These are phyloP conservation scores for Dendroctonus valens DNA, from an alignment of 1,140 invertebrate species.

Conservation along the genomic window DNA sequence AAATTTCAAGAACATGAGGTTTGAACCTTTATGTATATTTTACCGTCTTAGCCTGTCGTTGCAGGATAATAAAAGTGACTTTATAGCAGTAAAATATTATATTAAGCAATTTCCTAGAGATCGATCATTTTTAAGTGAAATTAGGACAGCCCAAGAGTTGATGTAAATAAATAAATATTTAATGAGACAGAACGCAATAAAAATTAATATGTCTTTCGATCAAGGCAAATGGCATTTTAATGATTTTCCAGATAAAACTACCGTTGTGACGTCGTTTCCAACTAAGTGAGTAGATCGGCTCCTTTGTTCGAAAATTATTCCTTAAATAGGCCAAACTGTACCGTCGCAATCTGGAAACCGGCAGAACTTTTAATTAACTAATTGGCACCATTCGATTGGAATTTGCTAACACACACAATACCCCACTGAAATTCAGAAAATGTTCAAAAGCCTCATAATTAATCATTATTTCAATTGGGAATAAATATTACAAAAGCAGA, in stretches of 20 bases:
- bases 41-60: too few species aligned
- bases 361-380: conserved; percentile 7
- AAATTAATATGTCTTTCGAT: conserved; percentile 1
- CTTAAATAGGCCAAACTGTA: conserved; percentile 5
- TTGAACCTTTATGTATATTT: too few species aligned
- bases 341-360: background rate
- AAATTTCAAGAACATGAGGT: too few species aligned
- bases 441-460: too few species aligned
- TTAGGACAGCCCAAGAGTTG: too few species aligned
- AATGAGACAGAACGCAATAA: conserved; percentile 2
- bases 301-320: background rate
- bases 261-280: background rate
- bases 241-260: conserved; percentile 6
- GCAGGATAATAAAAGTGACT: too few species aligned
- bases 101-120: too few species aligned
- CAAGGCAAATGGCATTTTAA: conserved; percentile 7
- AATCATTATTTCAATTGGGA: too few species aligned
- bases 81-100: too few species aligned
- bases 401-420: background rate
- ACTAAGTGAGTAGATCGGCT: background rate
- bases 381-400: conserved; percentile 1
- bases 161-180: conserved; percentile 2
- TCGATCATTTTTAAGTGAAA: too few species aligned
- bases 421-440: background rate
- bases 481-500: too few species aligned